phyloP scores from a whole-genome alignment of 2,888 invertebrate species.

The Dorcus hopei region DNA sequence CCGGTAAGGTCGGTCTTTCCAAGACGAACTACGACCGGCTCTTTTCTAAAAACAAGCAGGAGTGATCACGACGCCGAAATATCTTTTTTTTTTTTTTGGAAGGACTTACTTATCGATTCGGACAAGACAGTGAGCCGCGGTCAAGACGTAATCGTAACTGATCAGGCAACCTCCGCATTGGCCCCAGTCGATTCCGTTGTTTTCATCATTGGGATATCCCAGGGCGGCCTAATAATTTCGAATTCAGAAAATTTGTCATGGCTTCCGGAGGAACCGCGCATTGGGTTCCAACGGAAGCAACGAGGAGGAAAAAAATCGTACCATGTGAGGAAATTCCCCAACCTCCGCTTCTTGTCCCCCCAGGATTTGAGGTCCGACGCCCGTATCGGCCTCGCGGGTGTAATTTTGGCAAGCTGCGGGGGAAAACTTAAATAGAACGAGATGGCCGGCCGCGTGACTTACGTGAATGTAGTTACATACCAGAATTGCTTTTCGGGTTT shows the following conservation, averaged over 20 bases:
- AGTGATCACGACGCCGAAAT: neutral
- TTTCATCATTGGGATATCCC: slow-evolving; percentile 35
- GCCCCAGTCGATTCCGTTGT: slow-evolving; percentile 23
- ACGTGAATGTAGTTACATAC: neutral
- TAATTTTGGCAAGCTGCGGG: neutral
- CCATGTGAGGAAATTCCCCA: slow-evolving; percentile 5
- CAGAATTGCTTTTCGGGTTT: neutral
- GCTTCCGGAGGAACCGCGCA: too few relatives aligned
- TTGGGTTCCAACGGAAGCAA: neutral
- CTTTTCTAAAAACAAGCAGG: neutral
- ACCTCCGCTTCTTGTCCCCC: neutral
- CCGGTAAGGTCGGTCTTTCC: slow-evolving; percentile 37
- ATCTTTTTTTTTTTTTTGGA: neutral
- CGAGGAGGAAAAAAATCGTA: neutral
- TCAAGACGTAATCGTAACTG: slow-evolving; percentile 52
- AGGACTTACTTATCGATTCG: neutral
- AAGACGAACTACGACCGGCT: slow-evolving; percentile 30
- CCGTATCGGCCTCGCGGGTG: neutral
- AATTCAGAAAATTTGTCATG: too few relatives aligned
- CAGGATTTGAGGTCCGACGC: neutral
- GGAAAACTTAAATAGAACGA: too few relatives aligned
- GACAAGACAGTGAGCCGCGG: slow-evolving; percentile 57
- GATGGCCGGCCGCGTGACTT: too few relatives aligned
- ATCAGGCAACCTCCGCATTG: slow-evolving; percentile 56
- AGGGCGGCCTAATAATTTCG: slow-evolving; percentile 40